Conservation (phyloP, 2,113 vertebrate genomes). For the Calypte anna region DNA sequence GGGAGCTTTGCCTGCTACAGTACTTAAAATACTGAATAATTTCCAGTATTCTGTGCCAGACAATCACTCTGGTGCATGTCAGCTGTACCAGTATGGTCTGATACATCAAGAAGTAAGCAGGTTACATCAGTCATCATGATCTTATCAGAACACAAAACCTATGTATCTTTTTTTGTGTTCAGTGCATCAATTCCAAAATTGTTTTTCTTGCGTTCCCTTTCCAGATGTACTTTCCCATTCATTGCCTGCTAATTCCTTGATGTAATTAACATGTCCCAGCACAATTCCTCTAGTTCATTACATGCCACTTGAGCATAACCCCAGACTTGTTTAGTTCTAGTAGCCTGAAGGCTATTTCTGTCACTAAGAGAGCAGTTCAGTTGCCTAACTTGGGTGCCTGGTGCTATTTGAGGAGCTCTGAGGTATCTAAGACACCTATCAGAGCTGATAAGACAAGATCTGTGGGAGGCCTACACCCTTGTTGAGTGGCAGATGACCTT, state of each 20-base stretch:
- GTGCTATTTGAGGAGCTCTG: neutral
- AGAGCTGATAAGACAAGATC: neutral
- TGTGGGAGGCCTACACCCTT: neutral
- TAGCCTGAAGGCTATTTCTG: constrained; percentile 1
- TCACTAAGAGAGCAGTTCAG: neutral
- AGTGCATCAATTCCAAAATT: neutral
- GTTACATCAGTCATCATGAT: constrained; percentile 19
- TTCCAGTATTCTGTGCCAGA: constrained; percentile 40
- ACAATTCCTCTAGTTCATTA: neutral
- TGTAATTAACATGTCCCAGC: neutral
- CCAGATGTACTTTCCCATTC: neutral
- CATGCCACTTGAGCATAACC: neutral
- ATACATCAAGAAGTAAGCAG: constrained; percentile 10
- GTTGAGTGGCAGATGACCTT: neutral
- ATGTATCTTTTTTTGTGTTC: neutral
- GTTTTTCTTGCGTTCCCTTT: neutral
- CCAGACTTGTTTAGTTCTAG: constrained; percentile 7
- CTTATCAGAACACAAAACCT: constrained; percentile 22
- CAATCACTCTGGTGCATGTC: neutral
- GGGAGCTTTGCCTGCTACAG: constrained; percentile 5
- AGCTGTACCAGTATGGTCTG: constrained; percentile 32
- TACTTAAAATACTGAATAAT: constrained; percentile 42
- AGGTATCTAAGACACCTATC: neutral
- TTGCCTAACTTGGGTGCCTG: neutral
- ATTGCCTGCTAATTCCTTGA: neutral